Conservation (phyloP, 2,888 invertebrate species). For the Blomia tropicalis region DNA sequence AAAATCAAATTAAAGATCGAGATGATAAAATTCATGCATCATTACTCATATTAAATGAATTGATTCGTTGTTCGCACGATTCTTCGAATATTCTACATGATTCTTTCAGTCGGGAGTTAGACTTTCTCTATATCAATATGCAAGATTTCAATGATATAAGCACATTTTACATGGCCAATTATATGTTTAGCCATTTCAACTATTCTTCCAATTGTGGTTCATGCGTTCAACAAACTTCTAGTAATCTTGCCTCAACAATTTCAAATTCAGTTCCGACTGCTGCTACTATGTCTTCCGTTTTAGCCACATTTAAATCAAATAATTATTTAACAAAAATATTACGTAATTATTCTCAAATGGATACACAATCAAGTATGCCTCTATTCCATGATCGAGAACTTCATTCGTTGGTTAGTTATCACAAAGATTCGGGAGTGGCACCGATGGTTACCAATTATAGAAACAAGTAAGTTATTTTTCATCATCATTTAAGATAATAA, state of each 20-base stretch:
- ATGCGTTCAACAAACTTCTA: not conserved
- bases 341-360: conserved; percentile 1
- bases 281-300: not conserved
- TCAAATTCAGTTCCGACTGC: not conserved
- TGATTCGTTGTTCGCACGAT: conserved; percentile 73
- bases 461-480: not conserved
- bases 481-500: not conserved
- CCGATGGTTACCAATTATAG: conserved; percentile 11
- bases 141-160: conserved; percentile 1
- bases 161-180: not conserved
- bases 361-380: not conserved
- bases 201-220: not conserved
- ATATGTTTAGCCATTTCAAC: not conserved
- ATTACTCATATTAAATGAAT: conserved; percentile 76
- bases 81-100: conserved; percentile 33
- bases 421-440: conserved; percentile 29
- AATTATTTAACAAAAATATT: conserved; percentile 18
- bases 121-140: conserved; percentile 6
- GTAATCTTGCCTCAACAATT: not conserved
- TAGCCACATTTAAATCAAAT: not conserved
- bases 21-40: conserved; percentile 88
- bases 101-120: not conserved
- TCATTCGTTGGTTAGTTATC: conserved; percentile 29
- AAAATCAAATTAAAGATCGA: conserved; percentile 32
- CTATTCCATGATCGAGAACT: conserved; percentile 11